Evolutionary conservation across 2,797 vertebrate species (phyloP), one percentile per base, ranked within the genome.

Genomic region (Cygnus olor): DNA sequence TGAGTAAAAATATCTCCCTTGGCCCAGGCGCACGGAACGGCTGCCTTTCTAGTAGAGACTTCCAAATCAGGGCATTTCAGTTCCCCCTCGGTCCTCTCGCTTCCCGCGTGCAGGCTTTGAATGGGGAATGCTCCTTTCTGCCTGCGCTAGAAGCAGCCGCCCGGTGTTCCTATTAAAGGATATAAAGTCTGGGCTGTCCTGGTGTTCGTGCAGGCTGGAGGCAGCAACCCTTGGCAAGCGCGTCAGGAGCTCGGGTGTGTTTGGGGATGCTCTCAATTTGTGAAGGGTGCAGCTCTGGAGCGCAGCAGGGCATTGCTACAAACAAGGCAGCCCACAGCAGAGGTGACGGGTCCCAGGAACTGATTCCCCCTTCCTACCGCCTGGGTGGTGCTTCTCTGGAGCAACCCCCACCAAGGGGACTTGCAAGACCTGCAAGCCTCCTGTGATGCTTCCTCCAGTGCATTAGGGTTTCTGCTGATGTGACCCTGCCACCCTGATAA

Each of bases 41-140:
- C 49, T 0, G 21, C 83, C 11, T 85, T 54, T 47, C 0, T 11
- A 82, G 80, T 10, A 40, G 72, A 90, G 49, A 95, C 49, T 96
- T 95, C 96, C 96, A 97, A 94, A 95, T 94, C 72, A 65, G 94
- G 95, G 86, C 94, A 96, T 95, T 65, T 57, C 4, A 0, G 38
- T 47, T 27, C 54, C 15, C 9, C 56, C 2, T 10, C 4, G 2
- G 79, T 60, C 32, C 45, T 6, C 4, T 1, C 0, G 3, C 60
- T 74, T 83, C 61, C 61, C 17, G 49, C 0, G 1, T 24, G 72
- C 0, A 9, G 32, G 81, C 38, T 42, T 80, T 69, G 77, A 14
- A 42, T 2, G 90, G 58, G 45, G 79, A 91, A 85, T 3, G 68
- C 56, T 47, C 83, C 20, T 38, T 4, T 42, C 80, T 79, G 61